phyloP scores from a whole-genome alignment of 2,113 vertebrate genomes.

The Crotalus tigris region DNA sequence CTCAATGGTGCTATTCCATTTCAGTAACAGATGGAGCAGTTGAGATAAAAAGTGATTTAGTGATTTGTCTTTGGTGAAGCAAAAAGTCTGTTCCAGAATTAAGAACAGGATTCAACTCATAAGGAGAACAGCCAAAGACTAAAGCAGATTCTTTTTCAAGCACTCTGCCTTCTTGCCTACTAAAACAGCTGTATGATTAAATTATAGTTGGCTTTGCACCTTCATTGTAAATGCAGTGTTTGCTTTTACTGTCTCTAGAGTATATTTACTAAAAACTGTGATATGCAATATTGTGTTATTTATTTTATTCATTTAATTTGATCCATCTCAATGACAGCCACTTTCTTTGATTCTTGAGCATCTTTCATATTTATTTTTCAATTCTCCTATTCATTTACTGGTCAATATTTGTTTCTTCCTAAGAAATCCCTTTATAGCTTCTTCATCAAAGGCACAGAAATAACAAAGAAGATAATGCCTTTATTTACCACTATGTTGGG shows the following conservation, averaged over 20 bases:
- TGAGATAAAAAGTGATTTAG: not conserved
- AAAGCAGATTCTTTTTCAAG: not conserved
- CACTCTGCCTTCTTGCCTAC: not conserved
- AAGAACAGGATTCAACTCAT: not conserved
- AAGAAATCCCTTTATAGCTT: not conserved
- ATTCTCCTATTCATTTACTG: not conserved
- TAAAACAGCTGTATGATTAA: not conserved
- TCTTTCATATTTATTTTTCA: not conserved
- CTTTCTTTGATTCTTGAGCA: not conserved
- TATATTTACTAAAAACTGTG: not conserved
- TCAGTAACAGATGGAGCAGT: not conserved
- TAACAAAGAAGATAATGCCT: not conserved
- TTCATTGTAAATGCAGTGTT: not conserved
- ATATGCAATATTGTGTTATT: not conserved
- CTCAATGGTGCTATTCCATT: not conserved
- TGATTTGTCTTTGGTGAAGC: not conserved
- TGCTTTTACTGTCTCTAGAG: not conserved
- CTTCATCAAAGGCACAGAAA: not conserved
- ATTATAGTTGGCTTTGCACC: not conserved
- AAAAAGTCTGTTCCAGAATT: not conserved
- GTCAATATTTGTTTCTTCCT: not conserved
- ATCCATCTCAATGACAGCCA: not conserved
- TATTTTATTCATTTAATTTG: not conserved
- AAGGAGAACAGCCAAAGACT: not conserved
- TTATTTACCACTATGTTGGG: not conserved